Percentiles rank a stretch among this genome's conserved stretches.
phyloP scores from a whole-genome alignment of 2,888 invertebrate genomes.

The Caenorhabditis sp. region DNA sequence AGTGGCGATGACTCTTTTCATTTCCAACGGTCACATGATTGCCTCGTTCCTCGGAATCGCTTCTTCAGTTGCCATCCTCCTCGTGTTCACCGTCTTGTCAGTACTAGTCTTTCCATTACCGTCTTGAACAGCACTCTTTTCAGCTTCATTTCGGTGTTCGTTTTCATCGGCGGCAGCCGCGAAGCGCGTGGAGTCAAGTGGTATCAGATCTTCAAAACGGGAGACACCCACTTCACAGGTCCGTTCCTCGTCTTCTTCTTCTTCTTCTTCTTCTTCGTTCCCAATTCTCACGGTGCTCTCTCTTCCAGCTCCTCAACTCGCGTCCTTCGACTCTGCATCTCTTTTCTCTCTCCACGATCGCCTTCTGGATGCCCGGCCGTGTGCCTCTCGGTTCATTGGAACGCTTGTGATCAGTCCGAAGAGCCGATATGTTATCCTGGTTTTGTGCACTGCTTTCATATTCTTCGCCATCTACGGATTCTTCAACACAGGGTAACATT shows the following conservation, averaged over 20 bases:
- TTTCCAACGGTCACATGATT: slow-evolving; percentile 64
- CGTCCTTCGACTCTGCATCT: slow-evolving; percentile 61
- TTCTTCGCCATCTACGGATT: slow-evolving; percentile 72
- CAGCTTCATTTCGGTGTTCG: slow-evolving; percentile 70
- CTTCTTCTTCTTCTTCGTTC: background rate
- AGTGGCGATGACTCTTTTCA: slow-evolving; percentile 66
- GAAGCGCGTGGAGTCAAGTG: slow-evolving; percentile 78
- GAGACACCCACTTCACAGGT: slow-evolving; percentile 77
- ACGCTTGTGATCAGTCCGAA: slow-evolving; percentile 55
- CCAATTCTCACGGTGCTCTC: background rate
- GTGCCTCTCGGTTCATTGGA: slow-evolving; percentile 67
- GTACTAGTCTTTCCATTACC: background rate
- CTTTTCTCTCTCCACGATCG: slow-evolving; percentile 74
- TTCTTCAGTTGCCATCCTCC: slow-evolving; percentile 66
- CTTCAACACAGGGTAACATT: slow-evolving; percentile 57
- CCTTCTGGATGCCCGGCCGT: slow-evolving; percentile 71
- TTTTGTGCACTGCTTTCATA: slow-evolving; percentile 70
- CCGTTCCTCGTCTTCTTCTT: slow-evolving; percentile 7
- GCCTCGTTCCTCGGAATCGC: slow-evolving; percentile 68
- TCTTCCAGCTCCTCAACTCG: slow-evolving; percentile 63
- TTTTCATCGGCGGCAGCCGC: slow-evolving; percentile 69
- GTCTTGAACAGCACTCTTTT: background rate
- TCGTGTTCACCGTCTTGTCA: slow-evolving; percentile 68
- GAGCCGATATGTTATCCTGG: slow-evolving; percentile 63
- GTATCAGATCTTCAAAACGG: slow-evolving; percentile 74